Evolutionary conservation across 2,113 vertebrate genomes (phyloP), one percentile per base, ranked within the genome.

Genomic region (Austrofundulus limnaeus): DNA sequence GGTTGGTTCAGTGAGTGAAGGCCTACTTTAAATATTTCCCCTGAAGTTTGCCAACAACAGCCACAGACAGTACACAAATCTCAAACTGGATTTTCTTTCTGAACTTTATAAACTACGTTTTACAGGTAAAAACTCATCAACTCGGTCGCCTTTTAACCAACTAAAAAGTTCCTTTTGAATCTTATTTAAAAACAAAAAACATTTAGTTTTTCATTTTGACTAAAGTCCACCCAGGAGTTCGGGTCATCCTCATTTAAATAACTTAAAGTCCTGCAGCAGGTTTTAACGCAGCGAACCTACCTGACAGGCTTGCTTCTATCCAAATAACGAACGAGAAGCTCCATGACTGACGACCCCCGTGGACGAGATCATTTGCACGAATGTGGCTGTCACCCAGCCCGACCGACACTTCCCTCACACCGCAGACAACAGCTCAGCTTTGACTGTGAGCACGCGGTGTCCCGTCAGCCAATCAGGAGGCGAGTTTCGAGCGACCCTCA

Each of bases 271-370:
- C 19, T 19, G 15, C 54, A 55, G 15, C 2, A 0, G 0, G 11
- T 8, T 43, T 8, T 16, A 43, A 10, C 13, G 38, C 16, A 13
- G 25, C 2, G 11, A 5, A 11, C 72, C 66, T 51, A 90, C 89
- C 87, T 76, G 0, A 77, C 9, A 0, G 86, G 88, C 24, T 74
- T 85, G 23, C 85, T 89, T 66, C 83, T 46, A 1, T 89, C 82
- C 50, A 84, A 64, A 72, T 90, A 92, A 13, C 82, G 85, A 42
- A 49, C 77, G 15, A 91, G 41, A 51, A 90, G 51, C 11, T 92
- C 89, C 90, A 91, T 92, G 45, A 20, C 25, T 23, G 23, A 11
- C 53, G 5, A 23, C 14, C 14, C 62, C 51, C 49, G 61, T 46
- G 56, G 28, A 48, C 66, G 39, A 17, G 23, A 20, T 1, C 39